Base-by-base conservation (phyloP, 2,797 vertebrate species). In the Pantherophis vulpinus region DNA sequence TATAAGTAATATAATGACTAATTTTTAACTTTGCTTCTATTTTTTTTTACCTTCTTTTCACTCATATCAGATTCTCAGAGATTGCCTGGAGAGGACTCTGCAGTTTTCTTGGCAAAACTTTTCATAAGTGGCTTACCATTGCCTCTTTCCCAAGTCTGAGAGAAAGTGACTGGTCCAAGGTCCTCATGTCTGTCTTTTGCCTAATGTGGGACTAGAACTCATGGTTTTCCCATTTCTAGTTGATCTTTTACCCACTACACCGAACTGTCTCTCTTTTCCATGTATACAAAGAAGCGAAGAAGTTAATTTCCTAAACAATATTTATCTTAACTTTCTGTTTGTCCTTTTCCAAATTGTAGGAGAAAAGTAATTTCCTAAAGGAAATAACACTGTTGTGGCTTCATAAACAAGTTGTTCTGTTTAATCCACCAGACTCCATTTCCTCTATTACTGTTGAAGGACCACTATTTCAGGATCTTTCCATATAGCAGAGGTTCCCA, bases 341-440 rank as follows among this genome's bases (percentile, higher is more conserved):
- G 37, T 93, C 47, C 47, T 89, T 83, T 87, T 61, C 91, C 47
- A 91, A 83, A n/a, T 63, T 86, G 58, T 89, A 51, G 90, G 61
- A 63, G 87, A 63, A 93, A 93, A 93, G 86, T 89, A 89, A 91
- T 91, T 93, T 93, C 93, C 93, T 90, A 91, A 83, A 93, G 90
- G 93, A 93, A 91, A 86, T 32, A 13, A 93, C 86, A 89, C 66
- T 89, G 87, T 93, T 91, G 61, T 89, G 56, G 66, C 55, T 27
- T 93, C 93, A 89, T 89, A 93, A 93, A 91, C 87, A 87, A 93
- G 25, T 83, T 74, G 79, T 42, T 87, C 83, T 91, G 86, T 83
- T 93, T 7, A 74, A 93, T 91, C 83, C 56, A 89, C 18, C 87
- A 86, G 90, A 89, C 66, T 91, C 25, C 90, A 93, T 86, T 93